Base-by-base conservation (phyloP, 2,113 vertebrate species). In the Tragelaphus buxtoni region DNA sequence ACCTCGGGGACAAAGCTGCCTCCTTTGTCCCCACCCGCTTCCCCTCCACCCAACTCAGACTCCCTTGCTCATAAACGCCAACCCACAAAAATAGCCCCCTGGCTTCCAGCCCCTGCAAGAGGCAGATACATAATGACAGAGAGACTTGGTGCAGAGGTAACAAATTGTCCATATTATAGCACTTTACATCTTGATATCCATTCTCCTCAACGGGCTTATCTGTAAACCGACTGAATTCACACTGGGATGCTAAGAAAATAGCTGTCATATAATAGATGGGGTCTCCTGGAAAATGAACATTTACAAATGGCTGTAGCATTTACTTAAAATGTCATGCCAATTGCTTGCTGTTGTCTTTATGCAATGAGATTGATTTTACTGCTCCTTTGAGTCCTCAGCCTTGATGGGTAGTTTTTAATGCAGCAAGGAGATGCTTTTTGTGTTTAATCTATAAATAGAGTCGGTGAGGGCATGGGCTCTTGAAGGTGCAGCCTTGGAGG, bases 221-320 rank as follows among this genome's bases (percentile, higher is more conserved):
- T 98, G 97, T 98, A 98, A 98, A 97, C 98, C 42, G 45, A 95
- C 96, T 20, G 96, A 97, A 98, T 97, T 97, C 98, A 94, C 97
- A 84, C 97, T 96, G 97, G 98, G 97, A 98, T 92, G 97, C 98
- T 98, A 97, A 98, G 97, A 98, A 98, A 98, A 98, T 97, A 98
- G 98, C 98, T 97, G 97, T 92, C 97, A 97, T 98, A 92, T 98
- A 98, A 98, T 98, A 94, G 97, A 98, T 98, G 98, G 97, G 96
- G 82, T 97, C 97, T 95, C 80, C 95, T 85, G 81, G 93, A 97
- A 98, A 96, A 97, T 96, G 95, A 98, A 98, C 98, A 97, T 96
- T 98, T 98, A 98, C 97, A 98, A 98, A 98, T 98, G 98, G 97
- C 97, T 98, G 97, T 98, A 98, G 98, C 98, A 98, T 98, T 98